Evolutionary conservation across 2,113 vertebrate genomes (phyloP).

Genomic region (Conger conger): DNA sequence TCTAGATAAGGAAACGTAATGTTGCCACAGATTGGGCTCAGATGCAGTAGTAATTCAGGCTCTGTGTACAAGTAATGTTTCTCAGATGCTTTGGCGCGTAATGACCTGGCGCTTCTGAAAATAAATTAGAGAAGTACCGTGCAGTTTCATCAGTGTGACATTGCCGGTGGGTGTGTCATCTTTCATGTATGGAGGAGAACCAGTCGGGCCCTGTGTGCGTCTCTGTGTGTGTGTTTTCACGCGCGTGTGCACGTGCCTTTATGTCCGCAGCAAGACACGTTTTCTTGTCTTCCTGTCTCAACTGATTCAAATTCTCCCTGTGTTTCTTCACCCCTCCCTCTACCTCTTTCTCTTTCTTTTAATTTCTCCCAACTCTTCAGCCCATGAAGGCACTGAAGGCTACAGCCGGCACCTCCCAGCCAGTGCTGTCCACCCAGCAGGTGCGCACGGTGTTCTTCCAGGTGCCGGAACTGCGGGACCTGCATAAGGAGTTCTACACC

Average conservation of each 20-base stretch:
- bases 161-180: neutral
- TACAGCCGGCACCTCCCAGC: conserved; percentile 72
- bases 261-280: too few species aligned
- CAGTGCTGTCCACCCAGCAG: conserved; percentile 63
- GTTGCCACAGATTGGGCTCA: neutral
- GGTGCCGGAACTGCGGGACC: conserved; percentile 66
- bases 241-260: too few species aligned
- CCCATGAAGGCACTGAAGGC: conserved; percentile 72
- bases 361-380: conserved; percentile 48
- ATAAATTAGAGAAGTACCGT: neutral
- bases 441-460: conserved; percentile 72
- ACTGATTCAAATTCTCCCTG: neutral
- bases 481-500: conserved; percentile 62
- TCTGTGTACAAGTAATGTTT: neutral
- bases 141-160: neutral
- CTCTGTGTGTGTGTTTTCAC: neutral
- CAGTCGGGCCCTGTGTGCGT: neutral
- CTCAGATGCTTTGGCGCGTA: neutral
- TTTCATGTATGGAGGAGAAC: neutral
- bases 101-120: neutral
- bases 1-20: neutral
- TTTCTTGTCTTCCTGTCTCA: neutral
- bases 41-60: neutral
- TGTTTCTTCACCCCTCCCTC: neutral
- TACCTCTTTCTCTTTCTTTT: neutral